These are phyloP conservation scores for Nezara viridula DNA, from an alignment of 2,888 invertebrate species.

Conservation along the genomic window DNA sequence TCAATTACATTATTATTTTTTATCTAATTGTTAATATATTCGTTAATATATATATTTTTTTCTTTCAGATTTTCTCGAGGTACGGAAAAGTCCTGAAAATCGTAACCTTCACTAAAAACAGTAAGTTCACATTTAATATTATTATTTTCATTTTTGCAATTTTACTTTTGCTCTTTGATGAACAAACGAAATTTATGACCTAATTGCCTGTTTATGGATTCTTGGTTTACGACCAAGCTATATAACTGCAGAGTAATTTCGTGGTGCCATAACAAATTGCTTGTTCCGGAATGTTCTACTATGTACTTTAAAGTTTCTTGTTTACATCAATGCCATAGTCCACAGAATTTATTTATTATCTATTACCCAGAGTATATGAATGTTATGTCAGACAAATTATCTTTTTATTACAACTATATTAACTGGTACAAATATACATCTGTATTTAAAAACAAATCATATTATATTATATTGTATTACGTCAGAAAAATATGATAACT, in stretches of 20 bases:
- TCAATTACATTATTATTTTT: neutral
- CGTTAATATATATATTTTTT: conserved; percentile 64
- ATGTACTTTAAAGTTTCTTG: neutral
- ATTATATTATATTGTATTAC: no score
- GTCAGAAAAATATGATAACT: no score
- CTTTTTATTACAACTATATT: no score
- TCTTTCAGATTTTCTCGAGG: conserved; percentile 94
- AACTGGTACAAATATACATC: no score
- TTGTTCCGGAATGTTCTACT: neutral
- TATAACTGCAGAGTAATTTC: neutral
- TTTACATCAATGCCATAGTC: neutral
- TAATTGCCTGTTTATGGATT: conserved; percentile 14
- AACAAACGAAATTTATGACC: neutral
- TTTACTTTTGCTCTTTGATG: neutral
- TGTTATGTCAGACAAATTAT: no score
- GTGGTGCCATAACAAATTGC: neutral
- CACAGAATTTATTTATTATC: no score
- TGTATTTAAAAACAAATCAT: no score
- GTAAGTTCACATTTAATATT: conserved; percentile 76
- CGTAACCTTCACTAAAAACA: conserved; percentile 99
- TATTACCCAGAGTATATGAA: no score
- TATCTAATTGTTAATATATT: neutral
- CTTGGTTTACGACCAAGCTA: neutral
- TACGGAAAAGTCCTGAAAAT: conserved; percentile 99
- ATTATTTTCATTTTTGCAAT: neutral